A percentile compares a stretch with the other conserved stretches of the same genome.
Conservation (phyloP, 2,888 invertebrate species). For the Pachymerium ferrugineum region DNA sequence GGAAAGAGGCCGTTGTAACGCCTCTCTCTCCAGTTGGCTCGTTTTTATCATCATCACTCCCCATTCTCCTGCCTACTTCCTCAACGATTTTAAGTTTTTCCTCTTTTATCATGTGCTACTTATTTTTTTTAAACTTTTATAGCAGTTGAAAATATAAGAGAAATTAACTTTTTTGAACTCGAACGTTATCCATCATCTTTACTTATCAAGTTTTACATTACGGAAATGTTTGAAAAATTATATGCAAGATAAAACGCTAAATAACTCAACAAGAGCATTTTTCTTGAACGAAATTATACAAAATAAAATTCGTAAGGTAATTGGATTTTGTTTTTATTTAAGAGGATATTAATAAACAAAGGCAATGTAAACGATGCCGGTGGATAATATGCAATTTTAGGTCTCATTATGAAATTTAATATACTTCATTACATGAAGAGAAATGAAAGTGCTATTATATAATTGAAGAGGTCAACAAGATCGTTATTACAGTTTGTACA, state of each 20-base stretch:
- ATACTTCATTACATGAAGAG: too few species aligned
- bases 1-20: slow-evolving; percentile 11
- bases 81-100: background rate
- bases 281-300: too few species aligned
- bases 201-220: background rate
- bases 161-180: background rate
- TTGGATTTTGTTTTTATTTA: too few species aligned
- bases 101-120: background rate
- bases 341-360: too few species aligned
- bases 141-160: background rate
- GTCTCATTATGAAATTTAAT: too few species aligned
- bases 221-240: background rate
- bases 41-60: slow-evolving; percentile 19
- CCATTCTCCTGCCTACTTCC: background rate
- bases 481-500: too few species aligned
- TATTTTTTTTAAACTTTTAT: background rate
- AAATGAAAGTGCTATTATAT: background rate
- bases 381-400: too few species aligned
- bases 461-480: too few species aligned
- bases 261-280: too few species aligned
- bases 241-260: too few species aligned
- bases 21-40: slow-evolving; percentile 16
- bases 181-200: background rate
- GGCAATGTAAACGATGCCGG: too few species aligned
- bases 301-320: background rate